Evolutionary conservation across 2,797 vertebrate genomes (phyloP).

Genomic region (Antennarius maculatus): DNA sequence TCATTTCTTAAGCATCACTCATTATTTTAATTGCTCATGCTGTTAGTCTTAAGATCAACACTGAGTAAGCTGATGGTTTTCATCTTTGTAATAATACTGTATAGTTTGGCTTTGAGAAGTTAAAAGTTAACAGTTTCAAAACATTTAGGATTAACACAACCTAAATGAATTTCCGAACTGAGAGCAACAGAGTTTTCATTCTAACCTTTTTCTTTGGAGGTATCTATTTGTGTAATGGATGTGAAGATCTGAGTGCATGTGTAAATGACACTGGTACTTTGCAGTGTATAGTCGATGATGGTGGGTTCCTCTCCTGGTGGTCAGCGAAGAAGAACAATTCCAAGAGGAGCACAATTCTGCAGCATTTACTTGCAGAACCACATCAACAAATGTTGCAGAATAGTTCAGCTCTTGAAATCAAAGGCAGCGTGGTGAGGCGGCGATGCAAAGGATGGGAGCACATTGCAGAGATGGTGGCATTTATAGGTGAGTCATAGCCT

Average conservation of each 20-base stretch:
- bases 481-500: conserved; percentile 51
- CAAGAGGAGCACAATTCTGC: conserved; percentile 86
- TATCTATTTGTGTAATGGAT: background rate
- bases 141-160: background rate
- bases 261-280: conserved; percentile 22
- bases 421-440: conserved; percentile 71
- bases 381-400: conserved; percentile 87
- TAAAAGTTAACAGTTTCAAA: background rate
- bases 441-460: conserved; percentile 72
- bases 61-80: no score
- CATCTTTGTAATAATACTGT: background rate
- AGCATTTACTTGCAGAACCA: conserved; percentile 85
- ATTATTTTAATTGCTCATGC: background rate
- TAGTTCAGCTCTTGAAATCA: conserved; percentile 87
- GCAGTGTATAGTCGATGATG: conserved; percentile 56
- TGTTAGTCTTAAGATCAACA: no score
- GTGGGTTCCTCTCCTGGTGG: conserved; percentile 61
- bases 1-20: background rate
- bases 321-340: conserved; percentile 82
- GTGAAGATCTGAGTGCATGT: background rate
- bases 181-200: background rate
- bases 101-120: background rate
- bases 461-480: conserved; percentile 66
- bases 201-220: background rate
- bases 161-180: background rate